A percentile compares a stretch with the other conserved stretches of the same genome.
phyloP scores from a whole-genome alignment of 2,113 vertebrate genomes.

The Apeltes quadracus region DNA sequence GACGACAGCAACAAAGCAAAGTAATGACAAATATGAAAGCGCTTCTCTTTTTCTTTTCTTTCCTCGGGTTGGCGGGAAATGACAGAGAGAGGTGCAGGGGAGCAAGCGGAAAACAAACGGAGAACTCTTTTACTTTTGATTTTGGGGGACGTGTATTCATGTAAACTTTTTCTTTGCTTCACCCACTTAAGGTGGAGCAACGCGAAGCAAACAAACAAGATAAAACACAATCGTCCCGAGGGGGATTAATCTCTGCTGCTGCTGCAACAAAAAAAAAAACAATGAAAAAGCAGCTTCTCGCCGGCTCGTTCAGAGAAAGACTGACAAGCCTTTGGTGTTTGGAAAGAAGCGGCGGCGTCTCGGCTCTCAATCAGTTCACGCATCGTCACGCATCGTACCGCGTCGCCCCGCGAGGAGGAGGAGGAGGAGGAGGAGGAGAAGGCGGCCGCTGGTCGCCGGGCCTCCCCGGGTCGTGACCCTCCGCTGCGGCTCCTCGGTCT shows the following conservation, averaged over 20 bases:
- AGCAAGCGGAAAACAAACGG: conserved; percentile 44
- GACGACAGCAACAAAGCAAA: conserved; percentile 16
- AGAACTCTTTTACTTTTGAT: conserved; percentile 70
- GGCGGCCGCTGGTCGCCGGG: conserved; percentile 28
- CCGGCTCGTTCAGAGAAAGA: conserved; percentile 16
- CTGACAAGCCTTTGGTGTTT: conserved; percentile 63
- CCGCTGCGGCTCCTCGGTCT: too few relatives aligned
- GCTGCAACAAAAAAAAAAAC: conserved; percentile 22
- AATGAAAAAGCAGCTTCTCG: conserved; percentile 21
- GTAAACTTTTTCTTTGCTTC: conserved; percentile 59
- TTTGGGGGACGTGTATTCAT: conserved; percentile 48
- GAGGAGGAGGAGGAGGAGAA: conserved; percentile 15
- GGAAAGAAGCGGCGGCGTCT: conserved; percentile 28
- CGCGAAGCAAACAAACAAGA: conserved; percentile 66
- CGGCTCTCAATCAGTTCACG: conserved; percentile 5
- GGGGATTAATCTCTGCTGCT: conserved; percentile 57
- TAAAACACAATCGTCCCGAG: conserved; percentile 38
- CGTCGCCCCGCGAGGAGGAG: too few relatives aligned
- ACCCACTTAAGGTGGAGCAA: conserved; percentile 39
- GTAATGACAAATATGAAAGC: conserved; percentile 18
- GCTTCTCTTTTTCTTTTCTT: conserved; percentile 23
- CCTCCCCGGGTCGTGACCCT: conserved; percentile 80
- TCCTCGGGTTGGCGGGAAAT: conserved; percentile 29
- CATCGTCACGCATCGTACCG: conserved; percentile 34
- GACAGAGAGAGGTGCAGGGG: conserved; percentile 45